Percentiles rank a stretch among this genome's conserved stretches.
Evolutionary conservation across 2,797 vertebrate species (phyloP).

Genomic region (Pantherophis alleghaniensis): DNA sequence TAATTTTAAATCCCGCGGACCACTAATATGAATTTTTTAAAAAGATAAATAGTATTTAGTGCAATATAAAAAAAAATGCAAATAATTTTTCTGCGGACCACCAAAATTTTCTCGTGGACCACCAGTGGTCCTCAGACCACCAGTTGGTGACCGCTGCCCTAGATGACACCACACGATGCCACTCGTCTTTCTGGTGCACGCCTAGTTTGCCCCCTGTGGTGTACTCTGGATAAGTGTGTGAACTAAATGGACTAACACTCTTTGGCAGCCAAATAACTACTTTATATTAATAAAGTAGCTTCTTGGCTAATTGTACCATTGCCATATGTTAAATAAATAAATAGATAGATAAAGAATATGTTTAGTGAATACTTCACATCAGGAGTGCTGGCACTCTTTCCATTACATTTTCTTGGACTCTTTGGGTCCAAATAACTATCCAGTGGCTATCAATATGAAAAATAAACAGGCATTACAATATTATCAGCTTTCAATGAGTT

Average conservation of each 20-base stretch:
- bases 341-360: background rate
- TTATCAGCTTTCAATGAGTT: constrained; percentile 17
- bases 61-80: too few relatives aligned
- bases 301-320: background rate
- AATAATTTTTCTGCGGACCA: too few relatives aligned
- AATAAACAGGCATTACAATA: constrained; percentile 13
- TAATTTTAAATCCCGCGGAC: too few relatives aligned
- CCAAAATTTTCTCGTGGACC: too few relatives aligned
- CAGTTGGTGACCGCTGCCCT: background rate
- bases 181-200: background rate
- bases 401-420: background rate
- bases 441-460: constrained; percentile 7
- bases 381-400: background rate
- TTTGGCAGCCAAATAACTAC: background rate
- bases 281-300: background rate
- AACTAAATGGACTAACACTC: background rate
- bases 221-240: background rate
- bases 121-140: too few relatives aligned
- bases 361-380: background rate
- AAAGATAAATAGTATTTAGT: too few relatives aligned
- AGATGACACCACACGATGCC: background rate
- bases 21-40: too few relatives aligned
- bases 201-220: background rate
- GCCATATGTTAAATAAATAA: background rate
- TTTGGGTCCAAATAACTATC: background rate